Evolutionary conservation across 2,888 invertebrate species (phyloP), one percentile per base, ranked within the genome.

Genomic region (Caenorhabditis afra): DNA sequence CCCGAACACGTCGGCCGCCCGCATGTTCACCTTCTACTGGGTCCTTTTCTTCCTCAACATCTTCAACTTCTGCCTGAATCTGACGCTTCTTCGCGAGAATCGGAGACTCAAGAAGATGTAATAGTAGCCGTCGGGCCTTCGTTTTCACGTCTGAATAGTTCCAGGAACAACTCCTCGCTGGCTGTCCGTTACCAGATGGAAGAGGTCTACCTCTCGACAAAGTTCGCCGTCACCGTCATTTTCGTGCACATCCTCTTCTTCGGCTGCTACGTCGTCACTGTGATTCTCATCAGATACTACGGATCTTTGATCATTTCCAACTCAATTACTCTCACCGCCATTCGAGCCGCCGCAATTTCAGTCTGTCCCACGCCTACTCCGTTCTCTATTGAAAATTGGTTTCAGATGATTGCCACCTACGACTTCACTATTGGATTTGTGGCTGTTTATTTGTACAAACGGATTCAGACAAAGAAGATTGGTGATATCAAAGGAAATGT

Each of bases 161-260:
- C 12, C 8, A 22, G 55, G 4, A 47, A 67, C 20, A 67, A 23
- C 49, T 57, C 57, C 7, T 35, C 68, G 3, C 16, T 68, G 10
- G 47, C 67, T 23, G 49, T 59, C 10, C 62, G 62, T 14, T 71
- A 64, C 47, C 41, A 73, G 41, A 35, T 73, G 47, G 57, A 73
- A 57, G 62, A 73, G n/a, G 57, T 73, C n/a, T 44, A 22, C n/a
- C 64, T 64, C 3, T 57, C 71, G 7, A 64, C 71, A 3, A 47
- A 39, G 49, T 73, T 73, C 18, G 50, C 71, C 12, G 16, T 64
- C 5, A 55, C 49, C 16, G 64, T 73, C 0, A 57, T 64, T 4
- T 73, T 73, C 20, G 47, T 35, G 20, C 64, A 73, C 23, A n/a
- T 64, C n/a, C n/a, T 57, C 14, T 73, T 64, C 16, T 57, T 68